Base-by-base conservation (phyloP, 2,113 vertebrate genomes). In the Dascyllus trimaculatus region DNA sequence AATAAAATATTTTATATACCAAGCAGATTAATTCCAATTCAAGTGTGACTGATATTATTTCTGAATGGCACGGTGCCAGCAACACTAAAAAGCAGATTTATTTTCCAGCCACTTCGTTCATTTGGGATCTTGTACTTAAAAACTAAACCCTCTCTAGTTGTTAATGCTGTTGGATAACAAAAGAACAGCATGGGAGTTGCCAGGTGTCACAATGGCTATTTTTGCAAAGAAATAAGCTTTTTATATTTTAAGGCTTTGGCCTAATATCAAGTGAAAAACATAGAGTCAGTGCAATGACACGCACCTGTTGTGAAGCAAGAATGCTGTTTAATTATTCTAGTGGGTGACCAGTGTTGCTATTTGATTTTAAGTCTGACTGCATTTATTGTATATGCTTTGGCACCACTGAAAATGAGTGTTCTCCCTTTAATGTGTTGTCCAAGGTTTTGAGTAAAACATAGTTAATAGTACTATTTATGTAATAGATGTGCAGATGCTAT, bases 121-220 rank as follows among this genome's bases (percentile, higher is more conserved):
- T 78, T 80, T 82, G 45, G 21, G 66, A 66, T 77, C 51, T 73
- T 78, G 78, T 24, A 26, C 32, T 74, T 24, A 40, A 53, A 68
- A 58, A 71, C 61, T 80, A 35, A 51, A 78, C 69, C 18, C 13
- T 43, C 46, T 53, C 29, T 22, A 21, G 18, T 26, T 43, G 11
- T 22, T 84, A 32, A 84, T 82, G 51, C 84, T 61, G 35, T 85
- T 88, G 75, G 73, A 64, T 82, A 75, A 85, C 29, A 65, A 65
- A 75, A 45, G 21, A 26, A 49, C 56, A 68, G 29, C 29, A 19
- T 52, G 14, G 24, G 49, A 21, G 46, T 49, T 46, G 13, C 48
- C n/a, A n/a, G 67, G 11, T 40, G 45, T 35, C 45, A 59, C 48
- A 43, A 54, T 10, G 40, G 45, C 49, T 76, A 21, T 63, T 52